A percentile compares a stretch with the other conserved stretches of the same genome.
These are phyloP conservation scores for Sinella curviseta DNA, from an alignment of 1,140 invertebrate genomes.

Conservation along the genomic window DNA sequence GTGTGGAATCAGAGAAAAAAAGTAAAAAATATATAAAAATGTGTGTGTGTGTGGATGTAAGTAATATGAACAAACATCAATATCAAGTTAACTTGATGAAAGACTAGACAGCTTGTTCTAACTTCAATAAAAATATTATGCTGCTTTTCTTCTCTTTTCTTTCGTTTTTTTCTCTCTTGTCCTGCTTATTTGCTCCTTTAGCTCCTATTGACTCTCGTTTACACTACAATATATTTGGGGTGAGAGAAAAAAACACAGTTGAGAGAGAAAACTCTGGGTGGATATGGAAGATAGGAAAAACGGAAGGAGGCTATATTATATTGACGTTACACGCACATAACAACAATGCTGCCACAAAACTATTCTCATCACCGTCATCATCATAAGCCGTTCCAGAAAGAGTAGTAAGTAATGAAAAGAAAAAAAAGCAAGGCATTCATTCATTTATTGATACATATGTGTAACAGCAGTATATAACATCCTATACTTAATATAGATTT, in stretches of 20 bases:
- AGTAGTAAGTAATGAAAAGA: constrained; percentile 24
- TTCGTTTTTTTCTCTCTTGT: not conserved
- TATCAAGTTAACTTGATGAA: constrained; percentile 22
- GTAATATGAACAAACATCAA: constrained; percentile 25
- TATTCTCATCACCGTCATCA: not conserved
- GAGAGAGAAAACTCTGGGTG: not conserved
- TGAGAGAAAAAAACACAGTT: not conserved
- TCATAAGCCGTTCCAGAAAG: not conserved
- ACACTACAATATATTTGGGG: not conserved
- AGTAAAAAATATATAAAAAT: not conserved
- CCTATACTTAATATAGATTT: not conserved
- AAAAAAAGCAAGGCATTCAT: not conserved
- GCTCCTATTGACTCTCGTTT: not conserved
- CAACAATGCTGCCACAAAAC: not conserved
- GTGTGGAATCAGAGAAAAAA: not conserved
- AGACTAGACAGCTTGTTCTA: constrained; percentile 14
- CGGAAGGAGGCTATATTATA: not conserved
- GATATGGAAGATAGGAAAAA: not conserved
- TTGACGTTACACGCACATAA: constrained; percentile 4
- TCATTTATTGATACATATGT: constrained; percentile 21
- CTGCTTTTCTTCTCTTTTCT: not conserved
- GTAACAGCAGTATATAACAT: not conserved
- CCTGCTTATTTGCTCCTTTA: not conserved
- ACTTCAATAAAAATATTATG: constrained; percentile 10
- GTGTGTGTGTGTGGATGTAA: not conserved